Conservation (phyloP, 2,797 vertebrate species). For the Epinephelus awoara region DNA sequence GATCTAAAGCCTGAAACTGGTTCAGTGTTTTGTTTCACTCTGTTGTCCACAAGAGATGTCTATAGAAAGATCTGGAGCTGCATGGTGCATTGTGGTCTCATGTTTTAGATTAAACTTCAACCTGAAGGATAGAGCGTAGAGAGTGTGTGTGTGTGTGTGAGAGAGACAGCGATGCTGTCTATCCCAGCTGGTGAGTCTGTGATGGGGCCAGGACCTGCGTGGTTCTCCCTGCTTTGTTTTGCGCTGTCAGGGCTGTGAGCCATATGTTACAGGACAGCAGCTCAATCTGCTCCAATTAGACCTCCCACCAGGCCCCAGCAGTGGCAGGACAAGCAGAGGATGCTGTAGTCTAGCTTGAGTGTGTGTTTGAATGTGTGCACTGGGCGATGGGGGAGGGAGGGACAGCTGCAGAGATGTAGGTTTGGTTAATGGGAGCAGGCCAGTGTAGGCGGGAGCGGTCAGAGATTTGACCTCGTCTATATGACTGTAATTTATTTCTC, state of each 20-base stretch:
- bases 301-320: constrained; percentile 57
- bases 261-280: constrained; percentile 82
- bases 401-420: constrained; percentile 72
- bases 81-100: constrained; percentile 19
- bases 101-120: constrained; percentile 32
- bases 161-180: constrained; percentile 20
- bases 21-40: not conserved
- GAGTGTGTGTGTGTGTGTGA: not conserved
- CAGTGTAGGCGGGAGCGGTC: constrained; percentile 22
- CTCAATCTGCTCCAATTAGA: constrained; percentile 78
- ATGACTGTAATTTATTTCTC: constrained; percentile 13
- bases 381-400: not conserved
- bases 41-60: constrained; percentile 8
- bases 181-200: constrained; percentile 71
- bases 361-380: constrained; percentile 16
- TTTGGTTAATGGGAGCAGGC: constrained; percentile 43
- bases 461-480: constrained; percentile 5
- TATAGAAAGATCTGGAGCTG: not conserved
- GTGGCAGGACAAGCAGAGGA: constrained; percentile 40
- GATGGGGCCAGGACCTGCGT: constrained; percentile 65
- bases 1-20: not conserved
- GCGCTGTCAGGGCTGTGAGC: constrained; percentile 66
- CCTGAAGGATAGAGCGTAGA: constrained; percentile 3
- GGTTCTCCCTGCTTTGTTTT: constrained; percentile 65
- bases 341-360: constrained; percentile 1